A percentile compares a stretch with the other conserved stretches of the same genome.
Conservation (phyloP, 2,113 vertebrate species). For the Nothoprocta pentlandii region DNA sequence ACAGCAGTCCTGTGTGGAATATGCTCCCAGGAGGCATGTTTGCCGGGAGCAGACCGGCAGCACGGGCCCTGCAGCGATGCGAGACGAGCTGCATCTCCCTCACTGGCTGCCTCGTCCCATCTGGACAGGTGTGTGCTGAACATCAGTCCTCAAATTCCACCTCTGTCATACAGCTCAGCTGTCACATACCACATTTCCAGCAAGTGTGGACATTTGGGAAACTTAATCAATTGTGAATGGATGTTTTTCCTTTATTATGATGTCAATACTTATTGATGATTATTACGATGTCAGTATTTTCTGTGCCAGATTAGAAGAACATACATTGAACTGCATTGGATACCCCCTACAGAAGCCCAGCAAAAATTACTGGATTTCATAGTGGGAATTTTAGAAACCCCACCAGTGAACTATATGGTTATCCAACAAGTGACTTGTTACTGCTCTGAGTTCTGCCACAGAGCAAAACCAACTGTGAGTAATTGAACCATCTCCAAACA, state of each 20-base stretch:
- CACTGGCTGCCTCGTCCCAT: neutral
- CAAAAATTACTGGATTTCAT: neutral
- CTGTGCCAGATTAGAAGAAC: neutral
- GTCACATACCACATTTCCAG: neutral
- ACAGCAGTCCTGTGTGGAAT: neutral
- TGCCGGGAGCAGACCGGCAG: neutral
- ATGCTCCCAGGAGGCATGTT: neutral
- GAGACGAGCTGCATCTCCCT: neutral
- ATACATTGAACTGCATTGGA: accelerated
- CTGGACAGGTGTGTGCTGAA: neutral
- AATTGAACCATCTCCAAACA: neutral
- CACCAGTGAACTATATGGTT: neutral
- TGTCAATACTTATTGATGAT: neutral
- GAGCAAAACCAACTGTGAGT: neutral
- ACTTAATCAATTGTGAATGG: neutral
- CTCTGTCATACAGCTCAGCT: neutral
- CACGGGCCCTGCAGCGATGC: neutral
- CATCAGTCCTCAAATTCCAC: neutral
- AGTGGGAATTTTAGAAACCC: neutral
- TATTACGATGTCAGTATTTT: neutral
- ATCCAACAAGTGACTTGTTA: neutral
- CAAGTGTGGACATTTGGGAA: neutral
- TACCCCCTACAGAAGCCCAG: neutral
- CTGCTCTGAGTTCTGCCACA: neutral
- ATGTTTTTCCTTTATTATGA: neutral